Evolutionary conservation across 2,113 vertebrate genomes (phyloP).

Genomic region (Oncorhynchus nerka): DNA sequence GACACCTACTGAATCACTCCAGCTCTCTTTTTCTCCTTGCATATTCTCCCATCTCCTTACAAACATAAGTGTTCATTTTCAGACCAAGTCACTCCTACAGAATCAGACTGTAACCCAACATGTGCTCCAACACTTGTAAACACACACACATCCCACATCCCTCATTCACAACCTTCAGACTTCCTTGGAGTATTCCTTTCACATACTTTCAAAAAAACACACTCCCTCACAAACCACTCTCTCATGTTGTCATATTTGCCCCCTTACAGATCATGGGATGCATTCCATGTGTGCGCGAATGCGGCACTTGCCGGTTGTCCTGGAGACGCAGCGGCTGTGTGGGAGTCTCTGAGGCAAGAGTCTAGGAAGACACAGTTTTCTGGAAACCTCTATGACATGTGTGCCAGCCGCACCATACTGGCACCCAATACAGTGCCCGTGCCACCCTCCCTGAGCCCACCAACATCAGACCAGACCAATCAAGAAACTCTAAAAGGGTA

Average conservation of each 20-base stretch:
- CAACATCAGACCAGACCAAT: conserved; percentile 77
- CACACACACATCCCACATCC: too few relatives aligned
- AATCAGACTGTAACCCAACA: neutral
- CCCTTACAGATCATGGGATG: conserved; percentile 86
- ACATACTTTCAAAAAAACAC: too few relatives aligned
- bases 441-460: conserved; percentile 48
- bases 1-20: neutral
- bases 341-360: conserved; percentile 89
- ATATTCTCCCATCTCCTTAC: neutral
- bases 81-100: too few relatives aligned
- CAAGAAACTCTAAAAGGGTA: conserved; percentile 82
- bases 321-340: conserved; percentile 83
- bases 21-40: neutral
- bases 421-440: conserved; percentile 55
- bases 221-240: too few relatives aligned
- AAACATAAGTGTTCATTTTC: too few relatives aligned
- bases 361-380: conserved; percentile 86
- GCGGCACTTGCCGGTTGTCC: conserved; percentile 82
- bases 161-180: too few relatives aligned
- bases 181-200: too few relatives aligned
- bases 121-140: neutral
- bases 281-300: conserved; percentile 86
- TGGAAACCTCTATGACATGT: conserved; percentile 89
- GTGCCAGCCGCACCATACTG: conserved; percentile 72
- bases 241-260: neutral